Conservation (phyloP, 2,888 invertebrate species). For the Nymphalis c-album region DNA sequence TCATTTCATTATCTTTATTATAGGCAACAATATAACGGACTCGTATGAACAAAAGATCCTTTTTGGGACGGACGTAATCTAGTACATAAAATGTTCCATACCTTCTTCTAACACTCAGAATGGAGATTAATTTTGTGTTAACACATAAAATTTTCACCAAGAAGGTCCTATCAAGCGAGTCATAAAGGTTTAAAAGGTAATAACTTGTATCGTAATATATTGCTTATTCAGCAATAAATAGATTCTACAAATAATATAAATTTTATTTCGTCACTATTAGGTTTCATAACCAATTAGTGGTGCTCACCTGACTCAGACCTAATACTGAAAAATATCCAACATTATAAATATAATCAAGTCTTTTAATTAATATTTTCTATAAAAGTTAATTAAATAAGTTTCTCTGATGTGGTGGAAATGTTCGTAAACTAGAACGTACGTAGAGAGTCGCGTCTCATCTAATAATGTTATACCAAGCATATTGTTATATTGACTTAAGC, state of each 20-base stretch:
- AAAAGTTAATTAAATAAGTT: neutral
- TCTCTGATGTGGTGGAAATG: neutral
- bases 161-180: neutral
- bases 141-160: neutral
- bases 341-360: neutral
- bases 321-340: no score
- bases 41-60: conserved; percentile 4
- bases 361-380: neutral
- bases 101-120: neutral
- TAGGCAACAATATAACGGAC: neutral
- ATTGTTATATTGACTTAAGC: conserved; percentile 9
- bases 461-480: neutral
- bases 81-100: neutral
- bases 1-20: neutral
- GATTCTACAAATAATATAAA: no score
- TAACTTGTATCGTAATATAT: neutral
- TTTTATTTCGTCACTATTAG: no score
- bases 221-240: no score
- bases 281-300: no score
- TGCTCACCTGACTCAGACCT: no score
- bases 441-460: neutral
- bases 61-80: neutral
- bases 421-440: neutral
- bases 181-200: neutral
- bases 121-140: neutral